Base-by-base conservation (phyloP, 2,113 vertebrate genomes). In the Salvelinus alpinus region DNA sequence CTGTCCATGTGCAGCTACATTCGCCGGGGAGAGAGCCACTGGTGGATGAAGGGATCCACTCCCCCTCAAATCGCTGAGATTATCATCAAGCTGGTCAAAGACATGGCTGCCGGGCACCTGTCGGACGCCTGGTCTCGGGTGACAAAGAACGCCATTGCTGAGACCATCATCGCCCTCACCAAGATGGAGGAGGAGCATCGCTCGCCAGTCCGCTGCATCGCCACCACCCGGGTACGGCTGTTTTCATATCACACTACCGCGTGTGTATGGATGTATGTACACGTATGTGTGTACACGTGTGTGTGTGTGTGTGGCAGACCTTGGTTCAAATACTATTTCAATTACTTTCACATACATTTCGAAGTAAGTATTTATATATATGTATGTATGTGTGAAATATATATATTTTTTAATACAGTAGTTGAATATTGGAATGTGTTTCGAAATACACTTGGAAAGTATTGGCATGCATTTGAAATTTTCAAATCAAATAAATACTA, bases 31-130 rank as follows among this genome's bases (percentile, higher is more conserved):
- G 97, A 99, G 93, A 99, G 96, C 88, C 97, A 99, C 80, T 99
- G 98, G 98, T 99, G 98, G 98, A 97, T 99, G 97, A 99, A 99
- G 80, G 98, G 98, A 70, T 99, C 97, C 73, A 99, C 97, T 44
- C 98, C 97, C 74, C 95, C 97, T 1, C 98, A 99, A 87, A 99
- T 99, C 76, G 96, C 98, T 68, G 98, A 99, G 87, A 99, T 99
- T 87, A 99, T 99, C 87, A 98, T 99, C 89, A 99, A 98, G 84
- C 93, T 99, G 76, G 93, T 99, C 73, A 99, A 99, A 92, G 98
- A 99, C 86, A 99, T 99, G 98, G 98, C 98, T 72, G 96, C 96
- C 80, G 98, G 98, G 59, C 97, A 99, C 84, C 92, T 99, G 3
- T 99, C 98, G 1, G 98, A 99, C 73, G 95, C 97, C 44, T 99